Percentiles rank a stretch among this genome's conserved stretches.
Conservation (phyloP, 2,113 vertebrate genomes). For the Rynchops niger region DNA sequence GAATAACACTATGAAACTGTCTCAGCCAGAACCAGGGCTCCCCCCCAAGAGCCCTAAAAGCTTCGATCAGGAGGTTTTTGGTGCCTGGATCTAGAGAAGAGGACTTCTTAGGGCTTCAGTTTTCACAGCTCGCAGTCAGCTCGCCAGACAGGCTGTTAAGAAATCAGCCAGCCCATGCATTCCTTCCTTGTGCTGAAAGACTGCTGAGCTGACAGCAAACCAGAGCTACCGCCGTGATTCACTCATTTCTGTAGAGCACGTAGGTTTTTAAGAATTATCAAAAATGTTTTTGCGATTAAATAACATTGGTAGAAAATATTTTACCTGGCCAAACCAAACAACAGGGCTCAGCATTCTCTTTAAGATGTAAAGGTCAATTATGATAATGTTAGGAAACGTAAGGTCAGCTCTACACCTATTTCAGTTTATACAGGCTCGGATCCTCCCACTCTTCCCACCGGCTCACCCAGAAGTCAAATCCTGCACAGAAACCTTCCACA, state of each 20-base stretch:
- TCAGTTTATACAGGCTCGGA: not conserved
- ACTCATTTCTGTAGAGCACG: not conserved
- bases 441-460: not conserved
- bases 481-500: not conserved
- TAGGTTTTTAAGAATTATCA: not conserved
- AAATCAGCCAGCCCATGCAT: not conserved
- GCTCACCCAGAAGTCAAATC: not conserved
- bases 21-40: not conserved
- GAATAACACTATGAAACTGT: not conserved
- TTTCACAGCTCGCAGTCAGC: not conserved
- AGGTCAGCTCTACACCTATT: not conserved
- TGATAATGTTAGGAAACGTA: rapidly evolving
- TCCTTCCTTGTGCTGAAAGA: not conserved
- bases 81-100: not conserved
- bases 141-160: not conserved
- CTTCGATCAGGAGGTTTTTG: not conserved
- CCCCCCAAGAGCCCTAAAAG: not conserved
- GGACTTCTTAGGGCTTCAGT: not conserved
- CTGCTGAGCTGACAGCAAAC: not conserved
- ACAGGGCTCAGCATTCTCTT: not conserved
- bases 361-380: not conserved
- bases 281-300: not conserved
- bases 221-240: not conserved
- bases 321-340: not conserved
- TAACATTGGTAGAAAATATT: not conserved